Conservation (phyloP, 2,888 invertebrate species). For the Chrysodeixis includens region DNA sequence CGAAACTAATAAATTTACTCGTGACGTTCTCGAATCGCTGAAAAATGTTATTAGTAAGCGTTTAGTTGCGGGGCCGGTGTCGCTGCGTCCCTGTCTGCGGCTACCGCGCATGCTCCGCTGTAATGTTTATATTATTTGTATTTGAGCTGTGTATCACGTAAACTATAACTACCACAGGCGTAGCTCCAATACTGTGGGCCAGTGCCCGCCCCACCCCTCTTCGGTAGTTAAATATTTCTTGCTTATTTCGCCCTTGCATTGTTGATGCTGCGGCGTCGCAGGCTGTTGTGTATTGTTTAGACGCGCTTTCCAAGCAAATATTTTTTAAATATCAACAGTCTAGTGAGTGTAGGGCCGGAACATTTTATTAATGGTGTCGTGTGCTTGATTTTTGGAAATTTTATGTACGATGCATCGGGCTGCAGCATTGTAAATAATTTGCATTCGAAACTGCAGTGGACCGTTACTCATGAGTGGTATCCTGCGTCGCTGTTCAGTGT, state of each 20-base stretch:
- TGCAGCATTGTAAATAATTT: slow-evolving; percentile 87
- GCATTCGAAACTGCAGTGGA: slow-evolving; percentile 81
- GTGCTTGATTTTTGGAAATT: slow-evolving; percentile 55
- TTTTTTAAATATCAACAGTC: slow-evolving; percentile 71
- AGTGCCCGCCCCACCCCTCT: slow-evolving; percentile 85
- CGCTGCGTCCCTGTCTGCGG: slow-evolving; percentile 78
- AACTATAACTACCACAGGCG: slow-evolving; percentile 90
- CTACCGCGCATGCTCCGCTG: slow-evolving; percentile 86
- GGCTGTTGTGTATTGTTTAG: slow-evolving; percentile 89
- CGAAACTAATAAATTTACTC: slow-evolving; percentile 60
- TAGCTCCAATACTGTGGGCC: slow-evolving; percentile 89
- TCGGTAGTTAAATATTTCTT: slow-evolving; percentile 90
- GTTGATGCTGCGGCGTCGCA: slow-evolving; percentile 87
- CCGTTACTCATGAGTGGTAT: slow-evolving; percentile 85
- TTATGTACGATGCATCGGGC: slow-evolving; percentile 73
- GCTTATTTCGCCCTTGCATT: slow-evolving; percentile 90
- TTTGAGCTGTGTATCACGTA: slow-evolving; percentile 90
- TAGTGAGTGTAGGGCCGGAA: slow-evolving; percentile 35
- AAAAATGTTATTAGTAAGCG: slow-evolving; percentile 54
- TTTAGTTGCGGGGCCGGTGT: slow-evolving; percentile 57
- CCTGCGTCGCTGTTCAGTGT: slow-evolving; percentile 84
- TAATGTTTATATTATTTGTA: slow-evolving; percentile 90
- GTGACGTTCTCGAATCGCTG: slow-evolving; percentile 49
- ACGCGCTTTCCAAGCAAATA: slow-evolving; percentile 79
- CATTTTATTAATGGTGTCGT: slow-evolving; percentile 46